A percentile compares a stretch with the other conserved stretches of the same genome.
Conservation (phyloP, 2,888 invertebrate genomes). For the Leptopterna dolabrata region DNA sequence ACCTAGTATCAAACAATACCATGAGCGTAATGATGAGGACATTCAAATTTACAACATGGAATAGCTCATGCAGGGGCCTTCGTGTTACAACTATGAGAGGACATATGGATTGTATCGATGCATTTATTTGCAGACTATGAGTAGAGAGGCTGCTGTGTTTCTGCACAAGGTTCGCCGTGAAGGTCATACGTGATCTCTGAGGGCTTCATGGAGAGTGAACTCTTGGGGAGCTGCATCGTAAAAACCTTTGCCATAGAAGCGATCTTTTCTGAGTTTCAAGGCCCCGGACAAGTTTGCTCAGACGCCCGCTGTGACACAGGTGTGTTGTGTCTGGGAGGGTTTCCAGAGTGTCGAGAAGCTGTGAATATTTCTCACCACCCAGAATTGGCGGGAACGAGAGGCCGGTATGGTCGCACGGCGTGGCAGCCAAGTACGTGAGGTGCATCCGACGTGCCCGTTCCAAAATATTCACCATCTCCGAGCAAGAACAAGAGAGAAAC, state of each 20-base stretch:
- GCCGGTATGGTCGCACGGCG: not conserved
- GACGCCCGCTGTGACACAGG: not conserved
- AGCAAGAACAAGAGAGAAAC: not conserved
- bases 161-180: not conserved
- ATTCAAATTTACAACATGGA: no score
- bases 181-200: not conserved
- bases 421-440: not conserved
- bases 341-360: not conserved
- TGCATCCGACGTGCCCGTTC: not conserved
- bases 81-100: no score
- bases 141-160: not conserved
- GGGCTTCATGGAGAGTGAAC: not conserved
- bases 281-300: not conserved
- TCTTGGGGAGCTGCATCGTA: not conserved
- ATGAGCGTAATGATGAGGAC: no score
- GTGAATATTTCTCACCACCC: not conserved
- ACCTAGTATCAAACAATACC: no score
- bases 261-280: not conserved
- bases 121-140: not conserved
- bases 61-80: no score
- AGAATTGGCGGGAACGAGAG: not conserved
- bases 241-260: not conserved
- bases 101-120: not conserved
- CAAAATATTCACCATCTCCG: not conserved
- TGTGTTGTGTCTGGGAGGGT: not conserved